These are phyloP conservation scores for Tauraco erythrolophus DNA, from an alignment of 2,113 vertebrate genomes.

Conservation along the genomic window DNA sequence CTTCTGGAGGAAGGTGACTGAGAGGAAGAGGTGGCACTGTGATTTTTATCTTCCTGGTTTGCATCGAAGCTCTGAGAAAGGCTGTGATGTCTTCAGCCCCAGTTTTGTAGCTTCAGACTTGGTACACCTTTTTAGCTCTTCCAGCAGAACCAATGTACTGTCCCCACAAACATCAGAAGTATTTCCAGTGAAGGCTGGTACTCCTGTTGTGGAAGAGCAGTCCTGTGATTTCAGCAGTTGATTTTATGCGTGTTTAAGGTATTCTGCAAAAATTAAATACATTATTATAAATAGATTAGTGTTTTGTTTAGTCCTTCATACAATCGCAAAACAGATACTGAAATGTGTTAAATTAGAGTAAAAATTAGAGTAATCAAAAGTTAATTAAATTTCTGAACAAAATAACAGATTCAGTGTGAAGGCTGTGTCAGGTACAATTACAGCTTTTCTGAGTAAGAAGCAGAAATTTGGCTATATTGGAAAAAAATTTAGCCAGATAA, in stretches of 20 bases:
- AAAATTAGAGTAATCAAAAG: constrained; percentile 13
- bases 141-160: not conserved
- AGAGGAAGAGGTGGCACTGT: not conserved
- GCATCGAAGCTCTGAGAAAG: not conserved
- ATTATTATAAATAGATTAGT: not conserved
- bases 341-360: not conserved
- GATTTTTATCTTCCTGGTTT: not conserved
- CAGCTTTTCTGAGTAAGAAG: not conserved
- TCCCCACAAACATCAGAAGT: not conserved
- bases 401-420: not conserved
- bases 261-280: not conserved
- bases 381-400: constrained; percentile 21
- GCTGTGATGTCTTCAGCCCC: not conserved
- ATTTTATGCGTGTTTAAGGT: constrained; percentile 9
- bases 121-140: not conserved
- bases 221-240: not conserved
- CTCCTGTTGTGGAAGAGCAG: not conserved
- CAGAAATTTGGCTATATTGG: not conserved
- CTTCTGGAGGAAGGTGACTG: not conserved
- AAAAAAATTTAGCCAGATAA: not conserved
- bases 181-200: not conserved
- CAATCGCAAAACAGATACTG: constrained; percentile 15
- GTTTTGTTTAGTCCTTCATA: constrained; percentile 25
- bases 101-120: not conserved
- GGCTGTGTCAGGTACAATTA: not conserved